Evolutionary conservation across 1,140 invertebrate genomes (phyloP).

Genomic region (Pogonus chalceus): DNA sequence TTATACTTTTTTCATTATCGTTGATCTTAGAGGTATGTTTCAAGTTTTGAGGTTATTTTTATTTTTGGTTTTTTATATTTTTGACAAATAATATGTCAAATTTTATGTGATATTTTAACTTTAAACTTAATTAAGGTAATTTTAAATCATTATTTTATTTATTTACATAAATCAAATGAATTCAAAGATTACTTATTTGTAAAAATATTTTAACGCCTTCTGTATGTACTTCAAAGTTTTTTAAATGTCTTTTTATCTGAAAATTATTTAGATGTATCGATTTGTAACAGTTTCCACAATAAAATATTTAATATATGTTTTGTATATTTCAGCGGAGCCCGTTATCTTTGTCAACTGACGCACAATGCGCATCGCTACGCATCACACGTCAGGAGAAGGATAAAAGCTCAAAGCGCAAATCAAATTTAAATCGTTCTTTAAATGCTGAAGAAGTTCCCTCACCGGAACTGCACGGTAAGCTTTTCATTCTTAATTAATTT

Average conservation of each 20-base stretch:
- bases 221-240: no score
- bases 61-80: no score
- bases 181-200: no score
- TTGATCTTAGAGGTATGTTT: neutral
- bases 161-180: no score
- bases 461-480: constrained; percentile 29
- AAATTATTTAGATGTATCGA: neutral
- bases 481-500: no score
- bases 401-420: constrained; percentile 55
- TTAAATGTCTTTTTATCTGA: no score
- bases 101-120: no score
- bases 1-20: neutral
- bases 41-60: no score
- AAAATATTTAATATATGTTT: constrained; percentile 1
- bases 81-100: no score
- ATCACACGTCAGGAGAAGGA: constrained; percentile 38
- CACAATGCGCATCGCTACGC: constrained; percentile 21
- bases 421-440: constrained; percentile 48
- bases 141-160: no score
- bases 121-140: no score
- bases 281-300: neutral
- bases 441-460: constrained; percentile 43
- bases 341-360: neutral
- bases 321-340: constrained; percentile 19
- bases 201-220: no score